Conservation (phyloP, 2,888 invertebrate genomes). For the Trichopoda pennipes region DNA sequence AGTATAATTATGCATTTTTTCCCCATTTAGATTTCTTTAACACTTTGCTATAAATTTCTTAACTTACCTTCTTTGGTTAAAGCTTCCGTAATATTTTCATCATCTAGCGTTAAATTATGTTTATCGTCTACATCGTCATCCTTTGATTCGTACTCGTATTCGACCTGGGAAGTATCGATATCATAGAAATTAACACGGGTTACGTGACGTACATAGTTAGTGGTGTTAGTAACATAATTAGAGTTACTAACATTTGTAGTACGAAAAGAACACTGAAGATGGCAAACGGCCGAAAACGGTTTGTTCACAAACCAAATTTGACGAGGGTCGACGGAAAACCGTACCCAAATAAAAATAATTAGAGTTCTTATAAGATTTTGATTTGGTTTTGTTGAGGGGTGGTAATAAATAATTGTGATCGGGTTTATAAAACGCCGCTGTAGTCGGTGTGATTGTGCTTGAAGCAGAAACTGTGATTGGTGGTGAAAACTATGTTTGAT, state of each 20-base stretch:
- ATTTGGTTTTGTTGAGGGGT: constrained; percentile 45
- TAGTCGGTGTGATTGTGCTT: constrained; percentile 23
- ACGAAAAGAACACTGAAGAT: too few relatives aligned
- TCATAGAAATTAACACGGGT: constrained; percentile 82
- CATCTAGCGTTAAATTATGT: constrained; percentile 81
- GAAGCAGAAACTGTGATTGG: constrained; percentile 45
- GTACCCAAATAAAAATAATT: too few relatives aligned
- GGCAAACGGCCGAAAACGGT: too few relatives aligned
- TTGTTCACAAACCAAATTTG: too few relatives aligned
- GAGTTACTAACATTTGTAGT: too few relatives aligned
- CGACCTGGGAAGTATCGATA: constrained; percentile 82
- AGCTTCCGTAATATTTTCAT: constrained; percentile 89
- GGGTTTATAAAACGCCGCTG: constrained; percentile 35
- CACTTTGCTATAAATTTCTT: too few relatives aligned
- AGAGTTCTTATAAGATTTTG: constrained; percentile 66
- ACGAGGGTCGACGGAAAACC: too few relatives aligned
- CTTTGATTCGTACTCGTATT: constrained; percentile 82
- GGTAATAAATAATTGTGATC: constrained; percentile 46
- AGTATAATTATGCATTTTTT: too few relatives aligned
- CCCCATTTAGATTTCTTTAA: too few relatives aligned
- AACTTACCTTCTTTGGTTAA: constrained; percentile 92
- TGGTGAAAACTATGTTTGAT: constrained; percentile 39
- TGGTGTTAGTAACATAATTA: constrained; percentile 73
- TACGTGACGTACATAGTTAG: constrained; percentile 81
- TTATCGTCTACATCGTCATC: constrained; percentile 88